phyloP scores from a whole-genome alignment of 2,888 invertebrate genomes.

The Oscheius sp. region DNA sequence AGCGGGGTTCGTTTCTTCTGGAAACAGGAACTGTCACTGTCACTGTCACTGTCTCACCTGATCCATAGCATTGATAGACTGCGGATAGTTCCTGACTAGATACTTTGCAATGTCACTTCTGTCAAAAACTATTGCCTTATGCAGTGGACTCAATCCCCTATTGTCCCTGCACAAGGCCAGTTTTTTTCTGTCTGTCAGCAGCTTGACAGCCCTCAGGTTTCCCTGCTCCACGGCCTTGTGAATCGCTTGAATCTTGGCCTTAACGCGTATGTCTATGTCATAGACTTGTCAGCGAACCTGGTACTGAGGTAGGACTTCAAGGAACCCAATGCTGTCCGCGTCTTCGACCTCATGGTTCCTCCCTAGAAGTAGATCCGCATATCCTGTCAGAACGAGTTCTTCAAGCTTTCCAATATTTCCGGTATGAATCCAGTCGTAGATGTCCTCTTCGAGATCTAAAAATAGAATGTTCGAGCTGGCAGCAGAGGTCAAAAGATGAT shows the following conservation, averaged over 20 bases:
- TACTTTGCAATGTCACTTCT: conserved; percentile 85
- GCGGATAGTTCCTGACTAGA: conserved; percentile 76
- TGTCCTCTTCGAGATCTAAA: conserved; percentile 74
- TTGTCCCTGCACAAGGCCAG: conserved; percentile 74
- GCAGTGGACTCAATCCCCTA: conserved; percentile 69
- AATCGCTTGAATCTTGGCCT: conserved; percentile 74
- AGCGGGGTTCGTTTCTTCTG: conserved; percentile 82
- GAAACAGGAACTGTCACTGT: conserved; percentile 38
- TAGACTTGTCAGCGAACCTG: conserved; percentile 75
- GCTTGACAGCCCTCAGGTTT: conserved; percentile 75
- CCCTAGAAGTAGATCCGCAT: conserved; percentile 84
- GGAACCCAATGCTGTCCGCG: conserved; percentile 80
- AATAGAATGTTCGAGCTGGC: background rate
- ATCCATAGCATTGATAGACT: conserved; percentile 74
- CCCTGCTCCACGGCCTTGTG: conserved; percentile 75
- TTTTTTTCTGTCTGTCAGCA: conserved; percentile 77
- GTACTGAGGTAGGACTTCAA: conserved; percentile 86
- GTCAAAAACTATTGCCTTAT: conserved; percentile 78
- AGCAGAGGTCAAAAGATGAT: background rate
- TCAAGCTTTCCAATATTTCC: conserved; percentile 91
- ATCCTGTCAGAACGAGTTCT: conserved; percentile 87
- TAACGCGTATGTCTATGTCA: conserved; percentile 15
- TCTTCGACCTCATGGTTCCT: conserved; percentile 76
- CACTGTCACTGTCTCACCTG: conserved; percentile 61
- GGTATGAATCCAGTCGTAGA: conserved; percentile 75